These are phyloP conservation scores for Enteromius mattozi DNA, from an alignment of 2,797 vertebrate species.

Conservation along the genomic window DNA sequence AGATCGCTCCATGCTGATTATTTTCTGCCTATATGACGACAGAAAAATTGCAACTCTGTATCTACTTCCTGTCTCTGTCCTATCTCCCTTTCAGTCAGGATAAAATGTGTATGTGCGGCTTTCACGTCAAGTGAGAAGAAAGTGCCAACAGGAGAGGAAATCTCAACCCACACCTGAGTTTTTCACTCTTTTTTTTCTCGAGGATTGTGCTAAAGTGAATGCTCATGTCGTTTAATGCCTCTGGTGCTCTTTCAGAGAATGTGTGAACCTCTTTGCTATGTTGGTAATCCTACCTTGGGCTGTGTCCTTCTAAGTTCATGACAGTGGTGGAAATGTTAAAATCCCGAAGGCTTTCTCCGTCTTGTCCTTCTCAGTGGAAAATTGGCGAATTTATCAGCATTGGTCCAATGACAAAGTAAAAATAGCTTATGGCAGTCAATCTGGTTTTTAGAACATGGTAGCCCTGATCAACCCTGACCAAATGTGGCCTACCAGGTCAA, in stretches of 20 bases:
- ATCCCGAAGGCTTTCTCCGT: not conserved
- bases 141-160: conserved; percentile 30
- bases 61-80: conserved; percentile 11
- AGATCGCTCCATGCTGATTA: not conserved
- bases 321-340: not conserved
- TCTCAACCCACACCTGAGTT: conserved; percentile 34
- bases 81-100: not conserved
- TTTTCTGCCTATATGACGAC: not conserved
- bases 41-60: not conserved
- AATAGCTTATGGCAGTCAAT: not conserved
- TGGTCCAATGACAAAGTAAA: not conserved
- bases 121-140: conserved; percentile 34
- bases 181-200: not conserved
- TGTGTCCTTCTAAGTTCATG: conserved; percentile 21
- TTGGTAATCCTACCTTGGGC: not conserved
- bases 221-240: conserved; percentile 18
- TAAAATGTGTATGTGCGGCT: conserved; percentile 26
- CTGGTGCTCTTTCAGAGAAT: not conserved
- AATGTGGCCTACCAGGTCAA: not conserved
- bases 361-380: not conserved
- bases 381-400: not conserved
- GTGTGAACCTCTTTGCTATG: conserved; percentile 16
- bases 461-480: not conserved
- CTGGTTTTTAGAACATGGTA: conserved; percentile 1
- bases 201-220: conserved; percentile 32